Percentiles rank a stretch among this genome's conserved stretches.
Conservation (phyloP, 92 coral and sea anemone species). For the Anthopleura xanthogrammica region DNA sequence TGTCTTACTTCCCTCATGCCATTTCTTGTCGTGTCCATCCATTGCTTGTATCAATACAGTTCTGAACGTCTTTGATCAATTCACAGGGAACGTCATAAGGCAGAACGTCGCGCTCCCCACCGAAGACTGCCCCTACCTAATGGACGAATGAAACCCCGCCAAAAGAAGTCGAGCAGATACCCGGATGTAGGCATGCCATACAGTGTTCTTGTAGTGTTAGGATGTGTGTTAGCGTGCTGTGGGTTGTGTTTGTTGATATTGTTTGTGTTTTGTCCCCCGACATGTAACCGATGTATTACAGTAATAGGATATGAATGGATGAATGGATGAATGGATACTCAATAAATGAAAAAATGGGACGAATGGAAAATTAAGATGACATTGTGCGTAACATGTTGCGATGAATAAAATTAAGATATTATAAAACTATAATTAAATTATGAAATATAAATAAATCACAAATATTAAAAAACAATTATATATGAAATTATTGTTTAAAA, state of each 20-base stretch:
- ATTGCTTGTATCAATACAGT: not conserved
- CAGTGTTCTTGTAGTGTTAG: conserved; percentile 31
- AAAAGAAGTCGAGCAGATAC: conserved; percentile 21
- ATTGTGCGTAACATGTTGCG: no score
- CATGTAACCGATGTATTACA: conserved; percentile 29
- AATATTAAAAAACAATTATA: no score
- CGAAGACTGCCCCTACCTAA: conserved; percentile 80
- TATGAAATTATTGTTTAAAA: no score
- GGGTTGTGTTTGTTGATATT: conserved; percentile 39
- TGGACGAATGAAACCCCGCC: conserved; percentile 30
- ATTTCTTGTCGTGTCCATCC: no score
- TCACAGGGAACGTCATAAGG: conserved; percentile 60
- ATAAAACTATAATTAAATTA: no score
- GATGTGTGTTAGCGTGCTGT: conserved; percentile 39
- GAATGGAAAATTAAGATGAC: no score
- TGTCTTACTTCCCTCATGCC: not conserved
- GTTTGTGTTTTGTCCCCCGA: conserved; percentile 33
- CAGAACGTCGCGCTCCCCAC: conserved; percentile 68
- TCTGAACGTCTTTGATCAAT: not conserved
- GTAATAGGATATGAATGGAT: conserved; percentile 24
- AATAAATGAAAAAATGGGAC: not conserved
- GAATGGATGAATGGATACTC: conserved; percentile 2
- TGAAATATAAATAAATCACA: no score
- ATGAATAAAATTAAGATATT: no score
- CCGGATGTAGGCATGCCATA: conserved; percentile 40